phyloP scores from a whole-genome alignment of 2,797 vertebrate species.

The Channallabes apus region DNA sequence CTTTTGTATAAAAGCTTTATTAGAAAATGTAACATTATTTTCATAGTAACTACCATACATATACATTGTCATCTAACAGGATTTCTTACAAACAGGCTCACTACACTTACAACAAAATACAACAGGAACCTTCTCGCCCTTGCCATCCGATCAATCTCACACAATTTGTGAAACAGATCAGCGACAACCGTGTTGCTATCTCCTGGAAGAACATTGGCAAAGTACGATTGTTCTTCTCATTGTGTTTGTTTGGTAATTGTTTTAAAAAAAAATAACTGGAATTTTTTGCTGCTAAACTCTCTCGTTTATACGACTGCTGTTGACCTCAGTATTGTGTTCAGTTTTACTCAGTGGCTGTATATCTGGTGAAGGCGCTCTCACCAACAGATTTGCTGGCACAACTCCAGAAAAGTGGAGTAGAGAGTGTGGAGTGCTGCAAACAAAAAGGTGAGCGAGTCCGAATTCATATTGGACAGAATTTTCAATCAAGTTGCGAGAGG shows the following conservation, averaged over 20 bases:
- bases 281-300: background rate
- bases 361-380: constrained; percentile 78
- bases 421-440: constrained; percentile 77
- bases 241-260: background rate
- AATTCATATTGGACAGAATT: background rate
- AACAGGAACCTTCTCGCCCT: constrained; percentile 80
- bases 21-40: background rate
- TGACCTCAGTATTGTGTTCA: constrained; percentile 43
- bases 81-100: constrained; percentile 67
- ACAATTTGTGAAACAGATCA: constrained; percentile 75
- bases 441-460: constrained; percentile 71
- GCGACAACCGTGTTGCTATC: constrained; percentile 77
- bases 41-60: background rate
- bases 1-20: background rate
- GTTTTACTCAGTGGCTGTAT: constrained; percentile 79
- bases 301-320: too few relatives aligned
- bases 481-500: background rate
- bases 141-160: constrained; percentile 84
- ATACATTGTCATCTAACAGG: background rate
- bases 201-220: constrained; percentile 82
- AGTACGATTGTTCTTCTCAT: constrained; percentile 61
- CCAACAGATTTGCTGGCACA: constrained; percentile 76
- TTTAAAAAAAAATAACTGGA: background rate
- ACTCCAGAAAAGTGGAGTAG: constrained; percentile 76
- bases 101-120: constrained; percentile 78